A percentile compares a stretch with the other conserved stretches of the same genome.
Conservation (phyloP, 2,888 invertebrate genomes). For the Lochmaea crataegi region DNA sequence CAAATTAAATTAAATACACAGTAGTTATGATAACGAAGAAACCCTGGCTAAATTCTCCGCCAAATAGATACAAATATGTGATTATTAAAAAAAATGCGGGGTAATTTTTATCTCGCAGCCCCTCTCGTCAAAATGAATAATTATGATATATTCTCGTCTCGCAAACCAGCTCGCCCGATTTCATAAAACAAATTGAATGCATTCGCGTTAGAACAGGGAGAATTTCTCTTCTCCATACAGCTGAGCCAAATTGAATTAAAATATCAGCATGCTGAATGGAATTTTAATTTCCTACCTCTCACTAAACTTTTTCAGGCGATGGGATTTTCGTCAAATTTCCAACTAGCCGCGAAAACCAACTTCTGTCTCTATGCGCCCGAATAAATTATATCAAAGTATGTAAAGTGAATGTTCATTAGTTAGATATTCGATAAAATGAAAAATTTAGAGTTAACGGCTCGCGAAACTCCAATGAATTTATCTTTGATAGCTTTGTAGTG, state of each 20-base stretch:
- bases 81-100: slow-evolving; percentile 50
- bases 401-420: slow-evolving; percentile 1
- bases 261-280: slow-evolving; percentile 42
- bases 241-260: slow-evolving; percentile 49
- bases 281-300: slow-evolving; percentile 34
- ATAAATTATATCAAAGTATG: slow-evolving; percentile 19
- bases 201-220: slow-evolving; percentile 48
- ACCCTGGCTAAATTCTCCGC: not conserved
- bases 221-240: slow-evolving; percentile 42
- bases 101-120: slow-evolving; percentile 48
- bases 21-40: not conserved
- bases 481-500: too few species aligned
- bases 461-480: not conserved
- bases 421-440: not conserved
- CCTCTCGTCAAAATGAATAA: slow-evolving; percentile 46
- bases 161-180: slow-evolving; percentile 44
- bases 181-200: slow-evolving; percentile 52
- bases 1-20: not conserved
- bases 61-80: slow-evolving; percentile 37
- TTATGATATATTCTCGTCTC: slow-evolving; percentile 49
- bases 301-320: slow-evolving; percentile 30
- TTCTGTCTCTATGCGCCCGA: slow-evolving; percentile 9
- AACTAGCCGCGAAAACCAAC: slow-evolving; percentile 21
- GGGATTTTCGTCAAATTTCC: slow-evolving; percentile 22
- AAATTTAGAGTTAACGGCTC: not conserved